These are phyloP conservation scores for Potamarius usumacintae DNA, from an alignment of 2,113 vertebrate species.

Conservation along the genomic window DNA sequence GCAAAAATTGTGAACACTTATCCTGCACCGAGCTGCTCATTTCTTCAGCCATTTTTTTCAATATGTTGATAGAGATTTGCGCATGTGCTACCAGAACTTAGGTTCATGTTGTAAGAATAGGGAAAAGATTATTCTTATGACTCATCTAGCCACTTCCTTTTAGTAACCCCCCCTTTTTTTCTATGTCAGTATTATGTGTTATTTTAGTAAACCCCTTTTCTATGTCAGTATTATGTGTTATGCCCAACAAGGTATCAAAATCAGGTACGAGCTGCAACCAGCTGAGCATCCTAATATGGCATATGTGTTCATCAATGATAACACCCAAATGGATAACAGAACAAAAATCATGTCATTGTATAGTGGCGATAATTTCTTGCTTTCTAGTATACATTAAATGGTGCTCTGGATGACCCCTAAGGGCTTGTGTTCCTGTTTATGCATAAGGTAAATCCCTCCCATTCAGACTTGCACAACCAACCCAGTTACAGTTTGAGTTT, in stretches of 20 bases:
- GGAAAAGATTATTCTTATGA: too few species aligned
- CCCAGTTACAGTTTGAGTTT: conserved; percentile 66
- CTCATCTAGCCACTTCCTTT: too few species aligned
- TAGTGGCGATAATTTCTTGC: conserved; percentile 62
- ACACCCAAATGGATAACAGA: conserved; percentile 58
- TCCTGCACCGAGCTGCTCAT: too few species aligned
- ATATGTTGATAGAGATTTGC: too few species aligned
- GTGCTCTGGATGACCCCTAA: conserved; percentile 55
- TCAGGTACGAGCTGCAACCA: neutral
- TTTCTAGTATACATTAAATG: conserved; percentile 66
- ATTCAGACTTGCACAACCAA: conserved; percentile 64
- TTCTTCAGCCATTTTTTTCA: too few species aligned
- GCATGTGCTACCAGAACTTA: too few species aligned
- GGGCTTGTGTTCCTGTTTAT: conserved; percentile 65
- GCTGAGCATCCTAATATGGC: neutral
- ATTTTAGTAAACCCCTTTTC: conserved; percentile 1
- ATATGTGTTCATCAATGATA: neutral
- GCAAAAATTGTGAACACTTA: too few species aligned
- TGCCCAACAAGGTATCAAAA: neutral
- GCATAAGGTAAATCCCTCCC: conserved; percentile 67
- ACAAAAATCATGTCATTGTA: conserved; percentile 70
- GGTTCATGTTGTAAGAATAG: too few species aligned
- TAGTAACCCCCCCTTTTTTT: neutral
- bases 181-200: neutral
- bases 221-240: neutral